Base-by-base conservation (phyloP, 2,797 vertebrate species). In the Setipinna tenuifilis region DNA sequence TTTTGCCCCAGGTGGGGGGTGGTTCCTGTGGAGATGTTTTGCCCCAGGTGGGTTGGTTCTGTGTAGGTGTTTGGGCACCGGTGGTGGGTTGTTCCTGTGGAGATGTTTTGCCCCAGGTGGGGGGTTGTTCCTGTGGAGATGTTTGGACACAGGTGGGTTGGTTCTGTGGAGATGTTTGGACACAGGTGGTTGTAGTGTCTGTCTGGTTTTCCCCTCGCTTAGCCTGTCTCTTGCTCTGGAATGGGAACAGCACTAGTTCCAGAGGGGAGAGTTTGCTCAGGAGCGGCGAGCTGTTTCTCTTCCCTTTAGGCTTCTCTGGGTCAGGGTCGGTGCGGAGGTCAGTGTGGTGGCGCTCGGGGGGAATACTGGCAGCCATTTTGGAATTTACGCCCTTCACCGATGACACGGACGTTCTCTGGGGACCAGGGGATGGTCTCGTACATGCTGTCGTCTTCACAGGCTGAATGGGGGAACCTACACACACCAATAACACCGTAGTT, bases 191-290 rank as follows among this genome's bases (percentile, higher is more conserved):
- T 44, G 61, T 1, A 25, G 59, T 6, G 17, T 81, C 41, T 6
- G 59, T 48, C 59, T 50, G 19, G 35, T 59, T 62, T 82, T 71
- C 28, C 41, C 23, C 57, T 58, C 5, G 44, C 17, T 12, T 57
- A 3, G 12, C 50, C 17, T 83, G 61, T 31, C 54, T 35, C 61
- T 61, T 86, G 21, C 65, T 84, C 41, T 84, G 83, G 71, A 85
- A 85, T 82, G 80, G 57, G 23, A 82, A 57, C 9, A 62, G 59
- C 23, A 44, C 7, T 0, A 35, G 65, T 19, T 82, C 28, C 41
- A 58, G 14, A n/a, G 41, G 41, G 31, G 85, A 25, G 41, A 54
- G 44, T 41, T 68, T 86, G 54, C 28, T 65, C 21, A 68, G 25
- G 65, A 68, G 65, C 0, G 82, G 58, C 83, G 54, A 46, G 9